These are phyloP conservation scores for Mesoligia furuncula DNA, from an alignment of 2,888 invertebrate genomes.

Conservation along the genomic window DNA sequence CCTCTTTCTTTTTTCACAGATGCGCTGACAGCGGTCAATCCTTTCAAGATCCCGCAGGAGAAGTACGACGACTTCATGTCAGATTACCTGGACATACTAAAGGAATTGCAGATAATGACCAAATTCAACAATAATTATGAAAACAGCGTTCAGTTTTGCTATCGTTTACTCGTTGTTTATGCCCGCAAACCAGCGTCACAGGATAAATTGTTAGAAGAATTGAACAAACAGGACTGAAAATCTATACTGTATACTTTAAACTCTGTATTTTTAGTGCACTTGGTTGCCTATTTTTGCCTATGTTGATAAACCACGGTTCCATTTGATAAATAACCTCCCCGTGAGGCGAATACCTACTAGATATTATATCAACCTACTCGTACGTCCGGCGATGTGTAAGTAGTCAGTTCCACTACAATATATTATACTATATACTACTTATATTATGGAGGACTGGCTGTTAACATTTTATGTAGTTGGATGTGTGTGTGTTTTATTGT, in stretches of 20 bases:
- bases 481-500: too few species aligned
- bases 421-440: too few species aligned
- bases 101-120: constrained; percentile 79
- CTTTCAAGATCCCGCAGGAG: constrained; percentile 73
- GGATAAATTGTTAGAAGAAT: constrained; percentile 31
- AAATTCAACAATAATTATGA: constrained; percentile 49
- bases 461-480: not conserved
- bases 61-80: constrained; percentile 71
- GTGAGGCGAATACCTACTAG: too few species aligned
- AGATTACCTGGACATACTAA: constrained; percentile 89
- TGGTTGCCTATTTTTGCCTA: not conserved
- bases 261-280: not conserved
- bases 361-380: not conserved
- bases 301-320: not conserved
- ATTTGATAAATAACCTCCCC: not conserved
- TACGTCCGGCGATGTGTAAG: not conserved
- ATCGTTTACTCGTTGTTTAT: constrained; percentile 47
- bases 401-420: not conserved
- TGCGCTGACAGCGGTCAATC: constrained; percentile 90
- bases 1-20: constrained; percentile 82
- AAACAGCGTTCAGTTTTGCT: constrained; percentile 30
- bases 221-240: constrained; percentile 26
- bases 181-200: constrained; percentile 54
- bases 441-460: not conserved
- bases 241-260: not conserved